Base-by-base conservation (phyloP, 2,797 vertebrate species). In the Mormyrus hasselquistii region DNA sequence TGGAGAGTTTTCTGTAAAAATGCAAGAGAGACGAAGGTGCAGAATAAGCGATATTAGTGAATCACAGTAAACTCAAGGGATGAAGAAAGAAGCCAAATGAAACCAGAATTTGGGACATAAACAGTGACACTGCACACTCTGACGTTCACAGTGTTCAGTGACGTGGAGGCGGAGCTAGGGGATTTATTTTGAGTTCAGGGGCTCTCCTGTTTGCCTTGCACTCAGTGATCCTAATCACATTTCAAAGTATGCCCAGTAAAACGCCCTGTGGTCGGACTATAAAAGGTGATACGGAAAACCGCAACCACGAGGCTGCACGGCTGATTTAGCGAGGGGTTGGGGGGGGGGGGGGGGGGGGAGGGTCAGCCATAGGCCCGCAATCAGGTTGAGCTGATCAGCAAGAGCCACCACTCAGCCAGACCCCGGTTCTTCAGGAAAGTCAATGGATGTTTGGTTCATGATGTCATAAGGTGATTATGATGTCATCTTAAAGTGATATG, bases 251-350 rank as follows among this genome's bases (percentile, higher is more conserved):
- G 55, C 55, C 53, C 88, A 65, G 88, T 89, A 86, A 89, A 85
- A 86, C 47, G 82, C 88, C 57, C 83, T 89, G 88, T 89, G 88
- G 88, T 87, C 49, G n/a, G 29, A 86, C 88, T 86, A 76, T 89
- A 87, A 89, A 89, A 89, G 83, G 83, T 89, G 62, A 86, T 65
- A 89, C 19, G 84, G 83, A 76, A 86, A 76, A 89, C 88, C 88
- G 10, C 84, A 87, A 85, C 49, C 84, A 25, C 44, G 50, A 55
- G 88, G 53, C 59, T 86, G 82, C 84, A 25, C 3, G 62, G 83
- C 88, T 85, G 83, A 76, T 50, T 73, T 29, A 87, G 84, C 29
- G 41, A 4, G 1, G 44, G 84, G n/a, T 8, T 0, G 19, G 6
- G 16, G 25, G 25, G 69, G 1, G 6, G 16, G 25, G 25, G 69